Base-by-base conservation (phyloP, 1,140 invertebrate genomes). In the Caenorhabditis latens region DNA sequence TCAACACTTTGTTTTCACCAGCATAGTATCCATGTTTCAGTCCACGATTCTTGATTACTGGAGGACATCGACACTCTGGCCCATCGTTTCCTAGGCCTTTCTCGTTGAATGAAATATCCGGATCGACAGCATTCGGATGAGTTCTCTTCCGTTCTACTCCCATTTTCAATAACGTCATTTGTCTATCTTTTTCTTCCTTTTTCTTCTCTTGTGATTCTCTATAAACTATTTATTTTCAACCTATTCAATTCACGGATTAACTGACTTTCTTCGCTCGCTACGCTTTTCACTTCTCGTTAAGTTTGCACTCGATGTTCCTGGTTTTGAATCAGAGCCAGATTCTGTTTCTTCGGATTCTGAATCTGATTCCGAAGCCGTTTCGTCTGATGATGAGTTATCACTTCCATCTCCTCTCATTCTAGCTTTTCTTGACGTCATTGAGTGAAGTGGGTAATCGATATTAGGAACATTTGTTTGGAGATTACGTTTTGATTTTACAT, bases 1-100 rank as follows among this genome's bases (percentile, higher is more conserved):
- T 13, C 7, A 79, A 1, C 8, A 50, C 71, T 53, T 50, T n/a
- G 42, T 79, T 42, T 43, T 79, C 71, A 1, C 71, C 71, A 13
- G 71, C 71, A 79, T 79, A 79, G 9, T 79, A 79, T 79, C 71
- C 71, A 50, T 79, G 71, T 53, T 79, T 79, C 43, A 79, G n/a
- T 21, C 71, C 71, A 50, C 46, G 13, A 7, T n/a, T 79, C n/a
- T 53, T 16, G 24, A 79, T 50, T 32, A n/a, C 6, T 5, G 9
- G 13, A 2, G 71, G 71, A 32, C 71, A 79, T 32, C 71, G 13
- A 79, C 71, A 79, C 46, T 79, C 71, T 16, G 71, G 71, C 7
- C 71, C 46, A 4, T 79, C 71, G 21, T 79, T 79, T 50, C 71
- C 71, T 7, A 79, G n/a, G 2, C 40, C 46, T 32, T 50, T 79